Conservation (phyloP, 2,888 invertebrate genomes). For the Pherbina coryleti region DNA sequence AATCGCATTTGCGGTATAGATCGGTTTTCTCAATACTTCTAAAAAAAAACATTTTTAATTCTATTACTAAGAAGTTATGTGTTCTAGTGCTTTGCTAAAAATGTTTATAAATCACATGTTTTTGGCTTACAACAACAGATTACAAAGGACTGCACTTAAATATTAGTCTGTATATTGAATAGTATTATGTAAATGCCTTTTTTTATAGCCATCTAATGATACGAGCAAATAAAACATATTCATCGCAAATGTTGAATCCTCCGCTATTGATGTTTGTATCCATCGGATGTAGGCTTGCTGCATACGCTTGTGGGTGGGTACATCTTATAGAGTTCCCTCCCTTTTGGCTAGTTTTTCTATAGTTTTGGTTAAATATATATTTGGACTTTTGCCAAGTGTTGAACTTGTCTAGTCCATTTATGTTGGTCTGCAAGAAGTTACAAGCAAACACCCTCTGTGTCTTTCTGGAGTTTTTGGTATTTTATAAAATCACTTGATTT, state of each 20-base stretch:
- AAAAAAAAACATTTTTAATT: too few species aligned
- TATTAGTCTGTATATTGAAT: too few species aligned
- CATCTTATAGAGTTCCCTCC: background rate
- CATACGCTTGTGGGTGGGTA: background rate
- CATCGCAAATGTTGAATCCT: background rate
- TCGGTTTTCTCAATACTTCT: too few species aligned
- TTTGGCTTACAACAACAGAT: too few species aligned
- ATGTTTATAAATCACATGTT: too few species aligned
- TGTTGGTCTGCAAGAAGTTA: background rate
- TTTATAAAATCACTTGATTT: background rate
- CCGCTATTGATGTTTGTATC: background rate
- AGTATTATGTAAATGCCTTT: too few species aligned
- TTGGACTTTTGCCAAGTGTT: background rate
- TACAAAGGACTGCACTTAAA: too few species aligned
- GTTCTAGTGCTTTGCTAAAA: too few species aligned
- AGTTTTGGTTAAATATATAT: background rate
- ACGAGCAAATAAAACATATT: background rate
- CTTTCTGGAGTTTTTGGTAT: background rate
- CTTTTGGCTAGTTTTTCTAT: background rate
- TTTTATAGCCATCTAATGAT: background rate
- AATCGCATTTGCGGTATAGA: too few species aligned
- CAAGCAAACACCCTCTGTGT: background rate
- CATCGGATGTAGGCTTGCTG: background rate
- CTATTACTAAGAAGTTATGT: too few species aligned
- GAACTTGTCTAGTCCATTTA: background rate